A percentile compares a stretch with the other conserved stretches of the same genome.
Conservation (phyloP, 1,140 invertebrate genomes). For the Oreohelix idahoensis region DNA sequence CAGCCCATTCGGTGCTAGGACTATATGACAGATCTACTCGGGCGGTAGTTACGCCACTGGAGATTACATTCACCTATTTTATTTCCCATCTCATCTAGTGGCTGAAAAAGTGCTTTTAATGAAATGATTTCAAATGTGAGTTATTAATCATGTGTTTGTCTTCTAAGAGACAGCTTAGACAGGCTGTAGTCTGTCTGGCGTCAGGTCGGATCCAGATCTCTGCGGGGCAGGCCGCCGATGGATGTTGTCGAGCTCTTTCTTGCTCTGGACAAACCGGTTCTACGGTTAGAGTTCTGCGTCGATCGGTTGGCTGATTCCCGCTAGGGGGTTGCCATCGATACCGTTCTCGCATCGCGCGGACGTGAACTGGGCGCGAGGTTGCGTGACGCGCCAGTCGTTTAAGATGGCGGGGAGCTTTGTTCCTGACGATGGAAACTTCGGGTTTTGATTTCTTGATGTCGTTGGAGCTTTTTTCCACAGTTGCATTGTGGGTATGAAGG, state of each 20-base stretch:
- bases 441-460: too few species aligned
- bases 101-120: too few species aligned
- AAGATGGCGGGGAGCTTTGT: not conserved
- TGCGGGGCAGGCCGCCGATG: conserved; percentile 17
- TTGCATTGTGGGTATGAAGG: too few species aligned
- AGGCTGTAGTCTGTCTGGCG: not conserved
- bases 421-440: not conserved
- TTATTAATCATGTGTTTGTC: not conserved
- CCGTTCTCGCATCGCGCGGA: not conserved
- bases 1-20: too few species aligned
- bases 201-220: not conserved
- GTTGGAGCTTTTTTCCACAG: too few species aligned
- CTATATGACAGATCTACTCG: too few species aligned
- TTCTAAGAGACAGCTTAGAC: not conserved
- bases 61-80: too few species aligned
- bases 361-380: not conserved
- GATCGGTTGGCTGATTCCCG: not conserved
- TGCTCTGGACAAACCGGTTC: not conserved
- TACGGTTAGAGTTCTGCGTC: not conserved
- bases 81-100: too few species aligned
- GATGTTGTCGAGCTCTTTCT: conserved; percentile 2
- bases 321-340: conserved; percentile 9
- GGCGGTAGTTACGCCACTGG: too few species aligned
- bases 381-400: not conserved
- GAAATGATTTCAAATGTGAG: not conserved